Conservation (phyloP, 2,113 vertebrate genomes). For the Mobula hypostoma region DNA sequence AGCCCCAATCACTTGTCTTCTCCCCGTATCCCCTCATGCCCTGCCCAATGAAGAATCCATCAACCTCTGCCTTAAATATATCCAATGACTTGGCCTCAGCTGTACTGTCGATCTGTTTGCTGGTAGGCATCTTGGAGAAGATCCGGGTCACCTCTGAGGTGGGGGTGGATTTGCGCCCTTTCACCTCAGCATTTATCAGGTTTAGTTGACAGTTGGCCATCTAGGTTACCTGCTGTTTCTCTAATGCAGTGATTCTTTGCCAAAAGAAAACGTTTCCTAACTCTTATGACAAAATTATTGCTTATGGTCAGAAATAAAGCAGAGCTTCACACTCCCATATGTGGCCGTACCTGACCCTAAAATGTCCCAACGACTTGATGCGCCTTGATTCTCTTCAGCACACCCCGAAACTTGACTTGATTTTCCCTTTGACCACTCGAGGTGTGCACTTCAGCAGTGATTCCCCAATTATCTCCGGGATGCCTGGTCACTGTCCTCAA, state of each 20-base stretch:
- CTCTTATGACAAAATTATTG: background rate
- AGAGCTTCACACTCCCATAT: background rate
- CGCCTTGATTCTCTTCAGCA: background rate
- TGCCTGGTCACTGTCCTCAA: background rate
- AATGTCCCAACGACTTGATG: background rate
- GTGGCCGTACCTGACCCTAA: background rate
- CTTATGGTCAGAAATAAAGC: too few relatives aligned
- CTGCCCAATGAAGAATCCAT: too few relatives aligned
- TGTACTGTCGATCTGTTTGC: too few relatives aligned
- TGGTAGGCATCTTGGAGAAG: too few relatives aligned
- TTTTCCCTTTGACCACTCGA: background rate
- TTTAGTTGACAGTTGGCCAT: background rate
- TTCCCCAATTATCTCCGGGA: background rate
- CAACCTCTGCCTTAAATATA: too few relatives aligned
- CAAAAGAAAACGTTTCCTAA: background rate
- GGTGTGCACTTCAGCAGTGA: background rate
- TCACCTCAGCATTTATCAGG: too few relatives aligned
- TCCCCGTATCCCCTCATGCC: too few relatives aligned
- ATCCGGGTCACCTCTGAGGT: too few relatives aligned
- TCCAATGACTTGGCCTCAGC: too few relatives aligned
- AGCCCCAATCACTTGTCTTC: too few relatives aligned
- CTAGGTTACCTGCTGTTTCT: background rate
- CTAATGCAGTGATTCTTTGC: background rate
- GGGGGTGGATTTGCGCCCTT: too few relatives aligned
- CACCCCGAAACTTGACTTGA: too few relatives aligned